phyloP scores from a whole-genome alignment of 2,888 invertebrate species.

The Yponomeuta malinellus region DNA sequence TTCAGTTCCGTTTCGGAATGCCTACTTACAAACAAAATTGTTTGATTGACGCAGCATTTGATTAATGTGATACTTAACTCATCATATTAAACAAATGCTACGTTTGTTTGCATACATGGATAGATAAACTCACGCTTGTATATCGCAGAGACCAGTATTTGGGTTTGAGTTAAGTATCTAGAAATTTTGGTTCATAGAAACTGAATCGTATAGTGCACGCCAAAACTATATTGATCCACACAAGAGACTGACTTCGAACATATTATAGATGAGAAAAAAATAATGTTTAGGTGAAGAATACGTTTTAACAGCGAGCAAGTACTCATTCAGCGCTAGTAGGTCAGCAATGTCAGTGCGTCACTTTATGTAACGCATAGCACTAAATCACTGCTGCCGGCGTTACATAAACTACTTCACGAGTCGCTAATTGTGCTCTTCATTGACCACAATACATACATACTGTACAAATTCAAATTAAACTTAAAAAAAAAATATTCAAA shows the following conservation, averaged over 20 bases:
- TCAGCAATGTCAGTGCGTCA: constrained; percentile 29
- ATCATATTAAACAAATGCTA: not conserved
- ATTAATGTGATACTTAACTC: not conserved
- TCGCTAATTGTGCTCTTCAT: constrained; percentile 35
- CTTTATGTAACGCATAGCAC: constrained; percentile 67
- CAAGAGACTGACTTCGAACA: not conserved
- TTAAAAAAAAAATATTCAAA: too few relatives aligned
- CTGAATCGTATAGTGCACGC: too few relatives aligned
- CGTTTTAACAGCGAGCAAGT: not conserved
- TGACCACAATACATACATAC: constrained; percentile 12
- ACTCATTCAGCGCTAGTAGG: not conserved
- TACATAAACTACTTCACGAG: constrained; percentile 47
- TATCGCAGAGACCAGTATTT: too few relatives aligned
- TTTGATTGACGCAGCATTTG: not conserved
- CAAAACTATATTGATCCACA: not conserved
- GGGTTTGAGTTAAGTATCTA: too few relatives aligned
- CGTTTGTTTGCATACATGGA: too few relatives aligned
- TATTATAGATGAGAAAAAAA: not conserved
- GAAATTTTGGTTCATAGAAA: too few relatives aligned
- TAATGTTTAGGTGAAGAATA: not conserved
- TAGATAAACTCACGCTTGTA: too few relatives aligned
- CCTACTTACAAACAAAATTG: not conserved
- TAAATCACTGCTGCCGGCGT: constrained; percentile 57
- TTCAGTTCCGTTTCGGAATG: not conserved
- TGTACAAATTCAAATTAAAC: not conserved